Conservation (phyloP, 2,797 vertebrate species). For the Cichlasoma orientale region DNA sequence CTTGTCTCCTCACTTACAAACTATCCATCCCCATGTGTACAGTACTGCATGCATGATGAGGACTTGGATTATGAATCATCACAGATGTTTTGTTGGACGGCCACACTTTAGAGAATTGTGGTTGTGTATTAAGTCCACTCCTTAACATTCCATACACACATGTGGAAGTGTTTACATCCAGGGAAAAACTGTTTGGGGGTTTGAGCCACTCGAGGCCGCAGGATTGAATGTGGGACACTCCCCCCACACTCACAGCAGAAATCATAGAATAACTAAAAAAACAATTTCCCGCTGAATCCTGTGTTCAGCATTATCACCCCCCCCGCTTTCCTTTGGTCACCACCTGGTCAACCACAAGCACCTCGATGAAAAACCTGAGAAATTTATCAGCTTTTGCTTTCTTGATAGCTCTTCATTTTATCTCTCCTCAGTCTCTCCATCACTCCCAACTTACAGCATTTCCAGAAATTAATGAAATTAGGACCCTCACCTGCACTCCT, state of each 20-base stretch:
- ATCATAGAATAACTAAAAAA: conserved; percentile 67
- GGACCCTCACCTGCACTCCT: conserved; percentile 35
- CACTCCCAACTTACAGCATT: background rate
- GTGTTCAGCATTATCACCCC: conserved; percentile 64
- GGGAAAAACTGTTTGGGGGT: conserved; percentile 36
- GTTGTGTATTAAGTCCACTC: conserved; percentile 43
- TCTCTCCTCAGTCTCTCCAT: background rate
- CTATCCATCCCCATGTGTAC: conserved; percentile 70
- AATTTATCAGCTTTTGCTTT: conserved; percentile 31
- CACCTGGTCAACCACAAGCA: conserved; percentile 61
- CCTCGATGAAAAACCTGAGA: conserved; percentile 44
- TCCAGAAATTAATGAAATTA: conserved; percentile 8
- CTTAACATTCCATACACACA: conserved; percentile 56
- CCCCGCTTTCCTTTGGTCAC: conserved; percentile 31
- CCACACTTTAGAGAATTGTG: conserved; percentile 41
- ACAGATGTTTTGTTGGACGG: conserved; percentile 71
- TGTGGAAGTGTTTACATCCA: conserved; percentile 72
- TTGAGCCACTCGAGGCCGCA: conserved; percentile 56
- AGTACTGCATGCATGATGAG: conserved; percentile 45
- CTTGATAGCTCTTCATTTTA: background rate
- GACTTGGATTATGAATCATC: conserved; percentile 52
- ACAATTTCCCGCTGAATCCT: conserved; percentile 48
- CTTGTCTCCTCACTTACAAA: conserved; percentile 63
- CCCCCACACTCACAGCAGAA: conserved; percentile 42
- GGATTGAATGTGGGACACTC: conserved; percentile 48